These are phyloP conservation scores for Muschampia plurimacula DNA, from an alignment of 2,888 invertebrate genomes.

Conservation along the genomic window DNA sequence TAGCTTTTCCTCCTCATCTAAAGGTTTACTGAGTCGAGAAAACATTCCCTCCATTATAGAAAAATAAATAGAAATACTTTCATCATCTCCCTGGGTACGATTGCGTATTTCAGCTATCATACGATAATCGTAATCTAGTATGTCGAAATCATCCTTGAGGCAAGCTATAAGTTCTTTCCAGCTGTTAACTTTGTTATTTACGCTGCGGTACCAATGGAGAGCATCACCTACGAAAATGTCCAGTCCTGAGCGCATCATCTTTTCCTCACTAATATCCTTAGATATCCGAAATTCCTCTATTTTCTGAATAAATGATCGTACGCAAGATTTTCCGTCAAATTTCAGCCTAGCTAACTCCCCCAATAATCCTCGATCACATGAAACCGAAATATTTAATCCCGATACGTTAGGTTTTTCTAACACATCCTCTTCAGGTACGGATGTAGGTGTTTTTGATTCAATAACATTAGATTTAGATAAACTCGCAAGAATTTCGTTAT, in stretches of 20 bases:
- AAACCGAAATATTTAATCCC: background rate
- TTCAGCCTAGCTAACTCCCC: background rate
- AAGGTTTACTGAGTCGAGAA: conserved; percentile 18
- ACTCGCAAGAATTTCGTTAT: too few species aligned
- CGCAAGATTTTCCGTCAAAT: background rate
- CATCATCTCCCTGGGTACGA: conserved; percentile 41
- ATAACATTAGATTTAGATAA: too few species aligned
- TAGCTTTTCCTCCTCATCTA: conserved; percentile 27
- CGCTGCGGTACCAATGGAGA: conserved; percentile 42
- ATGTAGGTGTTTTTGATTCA: too few species aligned
- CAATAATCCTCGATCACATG: background rate
- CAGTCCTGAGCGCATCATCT: background rate
- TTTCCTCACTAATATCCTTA: background rate
- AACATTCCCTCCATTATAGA: conserved; percentile 44
- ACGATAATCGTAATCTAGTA: conserved; percentile 31
- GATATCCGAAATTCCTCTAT: background rate
- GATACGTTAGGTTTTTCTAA: too few species aligned
- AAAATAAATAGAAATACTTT: conserved; percentile 44
- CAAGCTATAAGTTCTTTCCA: too few species aligned
- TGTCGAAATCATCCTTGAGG: conserved; percentile 23
- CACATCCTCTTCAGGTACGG: too few species aligned
- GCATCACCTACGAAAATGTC: conserved; percentile 28
- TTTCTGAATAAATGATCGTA: conserved; percentile 1
- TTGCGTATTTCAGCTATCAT: conserved; percentile 41
- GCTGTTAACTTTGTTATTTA: conserved; percentile 1